phyloP scores from a whole-genome alignment of 2,888 invertebrate genomes.

The Trichogramma evanescens region DNA sequence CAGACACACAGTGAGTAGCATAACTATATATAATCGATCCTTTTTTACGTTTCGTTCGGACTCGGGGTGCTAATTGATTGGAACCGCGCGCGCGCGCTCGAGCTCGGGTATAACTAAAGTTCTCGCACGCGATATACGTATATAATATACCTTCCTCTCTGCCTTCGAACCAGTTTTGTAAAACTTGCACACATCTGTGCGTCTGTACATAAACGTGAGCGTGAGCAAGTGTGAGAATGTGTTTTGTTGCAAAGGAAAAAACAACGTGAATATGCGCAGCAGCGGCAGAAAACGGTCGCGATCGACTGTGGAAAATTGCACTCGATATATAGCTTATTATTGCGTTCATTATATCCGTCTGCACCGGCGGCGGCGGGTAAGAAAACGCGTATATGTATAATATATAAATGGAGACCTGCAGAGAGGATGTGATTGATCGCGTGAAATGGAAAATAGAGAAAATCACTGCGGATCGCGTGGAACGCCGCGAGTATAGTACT shows the following conservation, averaged over 20 bases:
- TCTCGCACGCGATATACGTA: conserved; percentile 3
- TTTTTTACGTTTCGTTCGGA: not conserved
- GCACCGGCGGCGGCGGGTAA: not conserved
- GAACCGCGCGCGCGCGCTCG: not conserved
- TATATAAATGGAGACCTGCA: too few relatives aligned
- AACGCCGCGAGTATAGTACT: too few relatives aligned
- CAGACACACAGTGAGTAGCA: too few relatives aligned
- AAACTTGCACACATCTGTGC: conserved; percentile 3
- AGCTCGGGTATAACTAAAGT: too few relatives aligned
- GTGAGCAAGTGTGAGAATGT: not conserved
- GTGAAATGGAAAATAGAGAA: conserved; percentile 5
- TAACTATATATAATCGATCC: not conserved
- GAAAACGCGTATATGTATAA: not conserved
- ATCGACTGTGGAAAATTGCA: too few relatives aligned
- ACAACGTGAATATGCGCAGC: too few relatives aligned
- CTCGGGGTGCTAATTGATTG: conserved; percentile 9
- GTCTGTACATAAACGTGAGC: not conserved
- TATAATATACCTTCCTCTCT: not conserved
- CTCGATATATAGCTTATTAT: too few relatives aligned
- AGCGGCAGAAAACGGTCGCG: too few relatives aligned
- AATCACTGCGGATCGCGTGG: not conserved
- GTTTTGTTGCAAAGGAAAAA: too few relatives aligned
- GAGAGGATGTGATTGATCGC: too few relatives aligned
- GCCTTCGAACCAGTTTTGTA: not conserved
- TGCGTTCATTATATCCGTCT: too few relatives aligned